phyloP scores from a whole-genome alignment of 2,113 vertebrate species.

The Ameiurus melas region DNA sequence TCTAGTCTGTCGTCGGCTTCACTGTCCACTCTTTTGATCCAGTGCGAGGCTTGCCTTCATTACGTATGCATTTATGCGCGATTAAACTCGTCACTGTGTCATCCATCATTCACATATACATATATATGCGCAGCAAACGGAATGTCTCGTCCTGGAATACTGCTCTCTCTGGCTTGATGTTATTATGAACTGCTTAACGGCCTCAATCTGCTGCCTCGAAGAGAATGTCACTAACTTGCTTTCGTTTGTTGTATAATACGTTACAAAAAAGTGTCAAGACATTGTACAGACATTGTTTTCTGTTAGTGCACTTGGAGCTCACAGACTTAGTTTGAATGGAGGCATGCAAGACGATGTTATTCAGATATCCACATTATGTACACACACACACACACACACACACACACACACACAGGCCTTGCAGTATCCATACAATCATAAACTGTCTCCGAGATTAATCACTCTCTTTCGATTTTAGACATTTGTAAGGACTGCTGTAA shows the following conservation, averaged over 20 bases:
- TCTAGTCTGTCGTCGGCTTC: too few species aligned
- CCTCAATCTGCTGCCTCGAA: neutral
- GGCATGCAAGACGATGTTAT: neutral
- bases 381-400: neutral
- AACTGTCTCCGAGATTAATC: neutral
- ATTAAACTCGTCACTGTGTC: neutral
- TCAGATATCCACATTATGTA: neutral
- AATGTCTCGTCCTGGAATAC: neutral
- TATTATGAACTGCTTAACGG: neutral
- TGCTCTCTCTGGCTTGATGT: neutral
- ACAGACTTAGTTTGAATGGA: neutral
- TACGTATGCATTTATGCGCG: neutral
- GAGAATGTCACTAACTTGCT: neutral
- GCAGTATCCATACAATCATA: neutral
- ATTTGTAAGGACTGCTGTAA: neutral
- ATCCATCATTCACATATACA: too few species aligned
- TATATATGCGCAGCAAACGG: neutral
- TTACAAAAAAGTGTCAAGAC: neutral
- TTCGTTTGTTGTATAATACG: neutral
- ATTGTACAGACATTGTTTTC: neutral
- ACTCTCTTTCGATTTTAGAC: neutral
- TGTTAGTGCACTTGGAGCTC: neutral
- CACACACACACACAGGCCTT: neutral
- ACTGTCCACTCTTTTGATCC: neutral
- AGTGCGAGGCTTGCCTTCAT: neutral